These are phyloP conservation scores for Thalassaphorura encarpata DNA, from an alignment of 1,140 invertebrate genomes.

Conservation along the genomic window DNA sequence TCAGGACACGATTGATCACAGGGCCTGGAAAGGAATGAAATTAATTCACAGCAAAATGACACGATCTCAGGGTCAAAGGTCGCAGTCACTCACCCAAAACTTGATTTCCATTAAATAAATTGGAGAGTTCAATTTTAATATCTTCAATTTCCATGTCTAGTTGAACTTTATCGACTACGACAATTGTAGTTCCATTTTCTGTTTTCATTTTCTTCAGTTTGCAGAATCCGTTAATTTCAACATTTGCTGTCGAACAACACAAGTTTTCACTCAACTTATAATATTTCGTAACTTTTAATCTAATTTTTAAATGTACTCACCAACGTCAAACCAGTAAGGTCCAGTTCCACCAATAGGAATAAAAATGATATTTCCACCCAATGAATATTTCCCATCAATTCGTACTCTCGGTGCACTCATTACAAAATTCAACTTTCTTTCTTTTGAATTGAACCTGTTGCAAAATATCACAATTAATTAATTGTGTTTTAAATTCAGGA, in stretches of 20 bases:
- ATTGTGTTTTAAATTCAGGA: too few species aligned
- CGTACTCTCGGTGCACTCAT: conserved; percentile 10
- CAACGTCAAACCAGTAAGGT: conserved; percentile 21
- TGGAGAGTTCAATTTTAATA: conserved; percentile 14
- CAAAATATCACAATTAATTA: neutral
- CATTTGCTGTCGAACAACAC: neutral
- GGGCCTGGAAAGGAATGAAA: conserved; percentile 3
- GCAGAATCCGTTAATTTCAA: conserved; percentile 9
- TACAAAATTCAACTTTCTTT: conserved; percentile 5
- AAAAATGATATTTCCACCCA: conserved; percentile 19
- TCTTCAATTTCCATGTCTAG: conserved; percentile 13
- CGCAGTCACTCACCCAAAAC: conserved; percentile 9
- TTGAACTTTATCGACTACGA: conserved; percentile 15
- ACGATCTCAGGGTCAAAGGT: neutral
- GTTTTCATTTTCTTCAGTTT: neutral
- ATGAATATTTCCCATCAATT: conserved; percentile 17
- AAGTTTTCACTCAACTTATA: neutral
- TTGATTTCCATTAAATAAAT: conserved; percentile 20
- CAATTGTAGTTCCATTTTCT: neutral
- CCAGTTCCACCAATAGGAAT: conserved; percentile 22
- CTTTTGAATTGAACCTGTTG: conserved; percentile 16
- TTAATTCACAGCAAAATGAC: neutral
- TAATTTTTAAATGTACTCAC: conserved; percentile 9
- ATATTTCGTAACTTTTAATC: neutral
- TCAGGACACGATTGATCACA: conserved; percentile 18